phyloP scores from a whole-genome alignment of 2,888 invertebrate species.

The Synanthedon myopaeformis region DNA sequence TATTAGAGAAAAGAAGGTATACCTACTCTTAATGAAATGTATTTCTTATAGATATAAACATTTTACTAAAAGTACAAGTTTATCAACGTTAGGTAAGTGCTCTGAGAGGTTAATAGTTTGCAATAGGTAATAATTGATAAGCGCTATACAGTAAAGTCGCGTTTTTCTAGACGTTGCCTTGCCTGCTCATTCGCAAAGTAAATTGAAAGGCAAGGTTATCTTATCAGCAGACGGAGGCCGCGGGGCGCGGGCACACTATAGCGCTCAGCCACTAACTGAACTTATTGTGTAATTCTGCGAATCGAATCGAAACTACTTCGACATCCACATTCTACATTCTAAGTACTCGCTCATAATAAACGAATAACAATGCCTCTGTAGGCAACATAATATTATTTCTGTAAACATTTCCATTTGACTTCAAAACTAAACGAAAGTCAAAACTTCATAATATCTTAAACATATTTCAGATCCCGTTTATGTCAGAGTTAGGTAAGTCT shows the following conservation, averaged over 20 bases:
- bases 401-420: too few species aligned
- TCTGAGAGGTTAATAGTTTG: slow-evolving; percentile 3
- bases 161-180: slow-evolving; percentile 27
- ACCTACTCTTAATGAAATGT: too few species aligned
- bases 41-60: too few species aligned
- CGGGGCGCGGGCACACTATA: slow-evolving; percentile 15
- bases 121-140: slow-evolving; percentile 24
- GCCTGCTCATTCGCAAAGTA: slow-evolving; percentile 36
- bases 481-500: too few species aligned
- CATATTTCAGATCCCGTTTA: too few species aligned
- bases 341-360: background rate
- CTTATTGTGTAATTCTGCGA: slow-evolving; percentile 25
- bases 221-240: slow-evolving; percentile 51
- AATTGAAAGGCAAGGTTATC: slow-evolving; percentile 69
- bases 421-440: too few species aligned
- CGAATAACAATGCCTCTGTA: too few species aligned
- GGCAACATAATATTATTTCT: too few species aligned
- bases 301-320: slow-evolving; percentile 11
- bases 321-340: slow-evolving; percentile 1
- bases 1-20: too few species aligned
- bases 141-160: slow-evolving; percentile 22
- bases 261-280: slow-evolving; percentile 17
- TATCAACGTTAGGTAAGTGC: too few species aligned
- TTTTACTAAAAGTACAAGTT: too few species aligned
- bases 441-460: too few species aligned